Base-by-base conservation (phyloP, 64 coral and sea anemone genomes). In the Cladopsammia gracilis region DNA sequence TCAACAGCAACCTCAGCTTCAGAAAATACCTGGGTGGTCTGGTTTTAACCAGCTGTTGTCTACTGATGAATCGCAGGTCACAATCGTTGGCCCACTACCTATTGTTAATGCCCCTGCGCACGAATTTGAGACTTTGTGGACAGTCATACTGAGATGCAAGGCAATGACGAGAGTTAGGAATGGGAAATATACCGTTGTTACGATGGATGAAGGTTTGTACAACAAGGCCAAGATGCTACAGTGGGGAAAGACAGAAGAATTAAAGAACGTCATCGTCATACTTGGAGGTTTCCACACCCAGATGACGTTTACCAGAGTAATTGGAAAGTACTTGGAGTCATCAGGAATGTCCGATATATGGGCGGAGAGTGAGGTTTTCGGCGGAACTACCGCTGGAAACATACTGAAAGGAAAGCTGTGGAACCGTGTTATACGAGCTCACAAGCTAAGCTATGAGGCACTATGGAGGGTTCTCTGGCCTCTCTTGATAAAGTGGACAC, bases 71-170 rank as follows among this genome's bases (percentile, higher is more conserved):
- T 26, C 62, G 25, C 19, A 83, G 42, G 57, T 48, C 58, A 94
- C 92, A 75, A 60, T 89, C n/a, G n/a, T 89, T 73, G 92, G 86
- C 4, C 86, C 92, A 75, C 66, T 94, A 12, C 92, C 86, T 4
- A 94, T 89, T 26, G 57, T 89, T 1, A 94, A 89, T 89, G 92
- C 92, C 3, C 16, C 92, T 23, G 85, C 77, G 1, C 92, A 94
- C 62, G 86, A 89, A 10, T 94, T 25, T 82, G 85, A 89, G 15
- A 94, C 86, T 13, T 5, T 94, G 13, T 94, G 92, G 52, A 94
- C 86, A 9, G 92, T 94, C 18, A 83, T 94, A 73, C 19, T 74
- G 7, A 73, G 54, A 44, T 89, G 87, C 61, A 20, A 64, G 47
- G 87, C 25, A 1, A 77, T 89, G 15, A 58, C 70, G 58, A 24